These are phyloP conservation scores for Engystomops pustulosus DNA, from an alignment of 2,113 vertebrate genomes.

Conservation along the genomic window DNA sequence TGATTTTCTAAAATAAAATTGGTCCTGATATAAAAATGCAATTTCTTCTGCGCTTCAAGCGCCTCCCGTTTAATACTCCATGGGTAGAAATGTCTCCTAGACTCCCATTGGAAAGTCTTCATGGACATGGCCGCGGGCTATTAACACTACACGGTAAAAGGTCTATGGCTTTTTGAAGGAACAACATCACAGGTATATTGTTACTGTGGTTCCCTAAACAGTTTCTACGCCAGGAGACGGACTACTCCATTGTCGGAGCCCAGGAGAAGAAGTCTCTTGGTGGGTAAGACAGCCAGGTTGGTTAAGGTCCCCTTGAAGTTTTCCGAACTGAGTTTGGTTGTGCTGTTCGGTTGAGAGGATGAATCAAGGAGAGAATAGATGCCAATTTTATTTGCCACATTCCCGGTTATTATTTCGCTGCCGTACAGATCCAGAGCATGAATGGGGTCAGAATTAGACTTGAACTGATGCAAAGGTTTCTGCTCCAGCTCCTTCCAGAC, in stretches of 20 bases:
- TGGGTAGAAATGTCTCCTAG: constrained; percentile 2
- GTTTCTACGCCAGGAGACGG: constrained; percentile 82
- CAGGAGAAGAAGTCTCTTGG: constrained; percentile 92
- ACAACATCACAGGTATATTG: background rate
- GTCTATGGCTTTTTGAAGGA: constrained; percentile 35
- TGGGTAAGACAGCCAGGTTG: constrained; percentile 91
- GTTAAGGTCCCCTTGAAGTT: constrained; percentile 96
- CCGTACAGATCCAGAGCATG: constrained; percentile 93
- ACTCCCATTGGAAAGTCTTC: too few species aligned
- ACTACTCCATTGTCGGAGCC: constrained; percentile 93
- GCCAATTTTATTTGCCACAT: constrained; percentile 92
- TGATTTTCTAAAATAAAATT: background rate
- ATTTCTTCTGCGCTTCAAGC: background rate
- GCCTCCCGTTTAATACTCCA: constrained; percentile 20
- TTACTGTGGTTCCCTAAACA: background rate
- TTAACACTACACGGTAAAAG: constrained; percentile 3
- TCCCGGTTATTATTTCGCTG: constrained; percentile 89
- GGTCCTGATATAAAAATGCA: background rate
- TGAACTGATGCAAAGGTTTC: constrained; percentile 92
- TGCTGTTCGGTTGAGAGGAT: constrained; percentile 80
- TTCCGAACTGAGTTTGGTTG: constrained; percentile 94
- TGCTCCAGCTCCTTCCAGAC: constrained; percentile 96
- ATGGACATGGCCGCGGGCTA: too few species aligned
- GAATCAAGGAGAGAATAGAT: constrained; percentile 92
- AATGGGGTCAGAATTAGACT: constrained; percentile 88